phyloP scores from a whole-genome alignment of 2,113 vertebrate species.

The Podarcis cretensis region DNA sequence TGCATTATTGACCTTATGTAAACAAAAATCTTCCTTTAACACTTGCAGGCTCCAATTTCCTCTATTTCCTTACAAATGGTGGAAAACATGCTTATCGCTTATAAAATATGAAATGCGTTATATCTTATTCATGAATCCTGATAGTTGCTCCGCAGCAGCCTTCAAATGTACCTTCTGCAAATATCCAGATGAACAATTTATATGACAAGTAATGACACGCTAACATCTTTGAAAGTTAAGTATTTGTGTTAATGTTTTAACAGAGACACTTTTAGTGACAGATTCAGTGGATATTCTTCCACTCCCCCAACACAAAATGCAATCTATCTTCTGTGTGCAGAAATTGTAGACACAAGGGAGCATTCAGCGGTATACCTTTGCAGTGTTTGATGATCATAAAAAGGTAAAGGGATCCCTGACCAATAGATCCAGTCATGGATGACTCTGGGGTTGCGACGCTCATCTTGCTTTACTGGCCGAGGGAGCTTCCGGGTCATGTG shows the following conservation, averaged over 20 bases:
- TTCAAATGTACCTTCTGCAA: constrained; percentile 58
- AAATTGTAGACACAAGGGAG: neutral
- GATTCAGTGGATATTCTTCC: constrained; percentile 15
- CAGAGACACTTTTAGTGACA: constrained; percentile 55
- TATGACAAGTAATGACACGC: constrained; percentile 64
- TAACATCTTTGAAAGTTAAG: constrained; percentile 66
- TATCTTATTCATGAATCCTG: constrained; percentile 65
- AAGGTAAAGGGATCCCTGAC: no score
- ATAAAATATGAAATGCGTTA: constrained; percentile 56
- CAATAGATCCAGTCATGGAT: no score
- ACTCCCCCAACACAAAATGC: neutral
- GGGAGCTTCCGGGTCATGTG: no score
- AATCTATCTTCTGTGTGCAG: neutral
- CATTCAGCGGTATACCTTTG: constrained; percentile 20
- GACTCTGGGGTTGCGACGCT: no score
- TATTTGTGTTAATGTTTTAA: constrained; percentile 71
- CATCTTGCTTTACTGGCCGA: no score
- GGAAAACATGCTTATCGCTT: neutral
- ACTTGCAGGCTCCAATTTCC: neutral
- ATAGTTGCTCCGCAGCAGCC: constrained; percentile 48
- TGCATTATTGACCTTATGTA: neutral
- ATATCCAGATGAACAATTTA: constrained; percentile 43
- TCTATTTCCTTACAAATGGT: neutral
- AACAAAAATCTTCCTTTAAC: neutral
- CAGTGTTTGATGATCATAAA: neutral